phyloP scores from a whole-genome alignment of 2,888 invertebrate genomes.

The Parnassius orleans region DNA sequence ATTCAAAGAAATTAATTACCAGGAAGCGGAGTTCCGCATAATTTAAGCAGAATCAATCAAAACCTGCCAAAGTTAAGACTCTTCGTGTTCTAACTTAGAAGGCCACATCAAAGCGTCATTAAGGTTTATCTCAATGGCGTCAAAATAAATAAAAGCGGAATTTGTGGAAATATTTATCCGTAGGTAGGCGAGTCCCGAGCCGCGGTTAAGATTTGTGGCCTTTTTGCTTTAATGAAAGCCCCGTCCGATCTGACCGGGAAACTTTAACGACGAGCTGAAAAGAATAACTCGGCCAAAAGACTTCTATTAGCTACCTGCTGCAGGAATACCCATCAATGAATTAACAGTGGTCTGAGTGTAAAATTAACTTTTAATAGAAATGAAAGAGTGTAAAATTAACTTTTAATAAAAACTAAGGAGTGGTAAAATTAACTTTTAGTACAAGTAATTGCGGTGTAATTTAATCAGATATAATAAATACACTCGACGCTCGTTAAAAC shows the following conservation, averaged over 20 bases:
- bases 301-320: conserved; percentile 43
- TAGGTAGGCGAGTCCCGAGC: conserved; percentile 53
- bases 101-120: conserved; percentile 78
- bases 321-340: conserved; percentile 25
- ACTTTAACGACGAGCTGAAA: conserved; percentile 60
- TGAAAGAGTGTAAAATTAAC: neutral
- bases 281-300: conserved; percentile 51
- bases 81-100: conserved; percentile 45
- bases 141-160: conserved; percentile 75
- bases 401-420: too few species aligned
- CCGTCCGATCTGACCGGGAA: conserved; percentile 57
- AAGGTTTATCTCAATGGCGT: conserved; percentile 73
- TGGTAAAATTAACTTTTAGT: too few species aligned
- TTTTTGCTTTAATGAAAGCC: conserved; percentile 74
- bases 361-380: conserved; percentile 5
- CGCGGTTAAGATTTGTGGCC: conserved; percentile 61
- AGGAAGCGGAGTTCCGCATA: conserved; percentile 33
- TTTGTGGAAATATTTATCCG: conserved; percentile 74
- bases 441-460: neutral
- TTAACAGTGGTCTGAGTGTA: conserved; percentile 6
- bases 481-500: neutral
- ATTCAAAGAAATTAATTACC: conserved; percentile 19
- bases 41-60: conserved; percentile 72
- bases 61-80: conserved; percentile 66
- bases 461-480: neutral